phyloP scores from a whole-genome alignment of 64 coral and sea anemone genomes.

The Montipora foliosa region DNA sequence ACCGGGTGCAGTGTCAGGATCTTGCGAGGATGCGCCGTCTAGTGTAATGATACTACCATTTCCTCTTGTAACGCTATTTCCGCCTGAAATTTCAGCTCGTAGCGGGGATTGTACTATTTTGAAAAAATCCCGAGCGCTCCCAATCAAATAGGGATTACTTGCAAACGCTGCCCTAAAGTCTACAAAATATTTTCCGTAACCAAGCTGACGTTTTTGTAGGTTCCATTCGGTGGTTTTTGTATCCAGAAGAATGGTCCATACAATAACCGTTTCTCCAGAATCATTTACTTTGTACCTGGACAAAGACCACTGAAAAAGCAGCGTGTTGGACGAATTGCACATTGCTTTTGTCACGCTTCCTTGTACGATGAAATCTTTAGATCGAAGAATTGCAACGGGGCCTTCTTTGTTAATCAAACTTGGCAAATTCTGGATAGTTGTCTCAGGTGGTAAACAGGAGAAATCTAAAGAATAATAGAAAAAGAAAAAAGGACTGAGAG shows the following conservation, averaged over 20 bases:
- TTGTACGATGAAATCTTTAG: slow-evolving; percentile 50
- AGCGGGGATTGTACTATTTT: no score
- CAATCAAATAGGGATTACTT: no score
- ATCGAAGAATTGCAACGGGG: neutral
- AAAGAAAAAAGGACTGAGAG: neutral
- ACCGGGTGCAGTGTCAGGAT: no score
- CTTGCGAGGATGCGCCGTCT: no score
- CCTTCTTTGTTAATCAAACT: neutral
- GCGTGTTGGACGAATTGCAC: slow-evolving; percentile 1
- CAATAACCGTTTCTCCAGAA: neutral
- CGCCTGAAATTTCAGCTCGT: no score
- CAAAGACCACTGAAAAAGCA: slow-evolving; percentile 45
- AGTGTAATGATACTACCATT: no score
- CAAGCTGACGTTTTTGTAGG: no score
- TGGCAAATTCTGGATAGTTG: neutral
- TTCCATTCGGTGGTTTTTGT: no score
- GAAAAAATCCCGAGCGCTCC: no score
- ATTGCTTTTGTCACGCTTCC: neutral
- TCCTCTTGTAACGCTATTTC: no score
- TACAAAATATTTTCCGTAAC: no score
- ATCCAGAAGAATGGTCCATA: neutral
- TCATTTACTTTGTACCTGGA: neutral
- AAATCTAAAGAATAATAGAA: neutral
- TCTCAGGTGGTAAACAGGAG: slow-evolving; percentile 17
- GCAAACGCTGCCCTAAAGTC: no score